Conservation (phyloP, 2,113 vertebrate species). For the Microcebus tavaratra region DNA sequence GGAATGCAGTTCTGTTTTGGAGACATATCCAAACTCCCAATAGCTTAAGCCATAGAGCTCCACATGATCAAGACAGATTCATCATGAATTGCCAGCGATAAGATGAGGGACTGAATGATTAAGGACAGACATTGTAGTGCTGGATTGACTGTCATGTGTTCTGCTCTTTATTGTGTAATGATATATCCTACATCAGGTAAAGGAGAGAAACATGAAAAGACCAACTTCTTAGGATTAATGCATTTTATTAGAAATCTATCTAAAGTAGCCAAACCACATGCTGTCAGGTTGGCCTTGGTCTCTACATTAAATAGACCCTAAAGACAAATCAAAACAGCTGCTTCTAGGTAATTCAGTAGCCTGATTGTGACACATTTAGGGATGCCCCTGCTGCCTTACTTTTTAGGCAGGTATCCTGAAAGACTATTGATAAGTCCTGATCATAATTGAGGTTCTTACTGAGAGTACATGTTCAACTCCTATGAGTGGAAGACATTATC, state of each 20-base stretch:
- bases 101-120: not conserved
- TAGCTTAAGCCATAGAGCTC: not conserved
- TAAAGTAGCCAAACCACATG: not conserved
- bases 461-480: not conserved
- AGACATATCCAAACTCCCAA: not conserved
- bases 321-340: not conserved
- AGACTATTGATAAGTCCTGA: not conserved
- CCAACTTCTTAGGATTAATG: not conserved
- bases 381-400: not conserved
- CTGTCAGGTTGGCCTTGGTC: not conserved
- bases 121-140: not conserved
- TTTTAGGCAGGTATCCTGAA: not conserved
- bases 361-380: not conserved
- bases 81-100: not conserved
- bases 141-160: not conserved
- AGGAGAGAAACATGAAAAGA: not conserved
- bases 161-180: not conserved
- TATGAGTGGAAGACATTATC: not conserved
- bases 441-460: not conserved
- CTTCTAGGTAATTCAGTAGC: not conserved
- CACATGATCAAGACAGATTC: not conserved
- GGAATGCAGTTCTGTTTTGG: not conserved
- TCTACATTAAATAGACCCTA: not conserved
- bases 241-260: not conserved
- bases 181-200: not conserved